Evolutionary conservation across 2,888 invertebrate species (phyloP).

Genomic region (Neoaliturus tenellus): DNA sequence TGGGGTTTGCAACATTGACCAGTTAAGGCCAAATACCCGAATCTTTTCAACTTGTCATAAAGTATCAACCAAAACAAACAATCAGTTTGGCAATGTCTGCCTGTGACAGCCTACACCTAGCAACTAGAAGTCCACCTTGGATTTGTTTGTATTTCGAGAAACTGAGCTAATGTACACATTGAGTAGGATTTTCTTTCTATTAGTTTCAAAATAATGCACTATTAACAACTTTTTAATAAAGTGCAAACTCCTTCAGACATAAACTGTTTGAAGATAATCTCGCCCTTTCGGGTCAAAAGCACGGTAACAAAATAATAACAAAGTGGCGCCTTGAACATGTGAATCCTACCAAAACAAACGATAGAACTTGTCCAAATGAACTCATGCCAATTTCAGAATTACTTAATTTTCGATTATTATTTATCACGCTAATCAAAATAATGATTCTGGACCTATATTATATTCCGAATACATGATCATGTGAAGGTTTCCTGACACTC

Average conservation of each 20-base stretch:
- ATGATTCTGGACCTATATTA: conserved; percentile 53
- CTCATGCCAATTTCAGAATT: conserved; percentile 55
- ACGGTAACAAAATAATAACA: conserved; percentile 84
- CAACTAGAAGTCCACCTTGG: neutral
- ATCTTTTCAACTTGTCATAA: neutral
- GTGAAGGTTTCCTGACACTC: conserved; percentile 58
- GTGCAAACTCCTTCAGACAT: conserved; percentile 72
- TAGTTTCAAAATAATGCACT: conserved; percentile 15
- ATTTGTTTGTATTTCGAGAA: neutral
- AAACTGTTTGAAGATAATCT: conserved; percentile 72
- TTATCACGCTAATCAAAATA: conserved; percentile 57
- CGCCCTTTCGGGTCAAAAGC: conserved; percentile 78
- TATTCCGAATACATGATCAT: conserved; percentile 56
- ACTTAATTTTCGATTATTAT: conserved; percentile 53
- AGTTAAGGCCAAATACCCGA: neutral
- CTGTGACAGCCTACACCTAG: neutral
- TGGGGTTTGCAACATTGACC: neutral
- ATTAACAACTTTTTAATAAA: conserved; percentile 69
- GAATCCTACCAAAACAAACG: conserved; percentile 58
- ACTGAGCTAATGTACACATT: neutral
- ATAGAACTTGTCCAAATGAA: conserved; percentile 44
- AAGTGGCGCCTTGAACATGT: conserved; percentile 70
- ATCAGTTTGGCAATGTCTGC: conserved; percentile 14
- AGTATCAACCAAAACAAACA: conserved; percentile 38
- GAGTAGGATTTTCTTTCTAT: neutral